Percentiles rank a stretch among this genome's conserved stretches.
phyloP scores from a whole-genome alignment of 2,113 vertebrate species.

The Malurus melanocephalus region DNA sequence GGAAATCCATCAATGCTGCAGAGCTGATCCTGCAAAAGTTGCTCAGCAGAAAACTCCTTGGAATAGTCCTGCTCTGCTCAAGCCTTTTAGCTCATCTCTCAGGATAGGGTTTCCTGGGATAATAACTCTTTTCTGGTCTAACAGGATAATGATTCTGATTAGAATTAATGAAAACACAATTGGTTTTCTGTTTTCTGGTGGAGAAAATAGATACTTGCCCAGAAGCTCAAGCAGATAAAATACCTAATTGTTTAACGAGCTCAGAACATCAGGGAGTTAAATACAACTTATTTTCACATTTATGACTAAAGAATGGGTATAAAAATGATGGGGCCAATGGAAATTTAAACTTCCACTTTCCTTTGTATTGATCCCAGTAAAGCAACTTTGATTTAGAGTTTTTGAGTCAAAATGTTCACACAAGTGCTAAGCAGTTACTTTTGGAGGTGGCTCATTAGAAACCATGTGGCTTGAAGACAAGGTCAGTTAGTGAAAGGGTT shows the following conservation, averaged over 20 bases:
- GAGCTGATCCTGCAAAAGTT: neutral
- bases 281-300: neutral
- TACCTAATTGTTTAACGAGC: neutral
- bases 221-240: neutral
- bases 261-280: neutral
- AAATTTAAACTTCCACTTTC: neutral
- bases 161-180: neutral
- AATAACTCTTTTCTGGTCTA: neutral
- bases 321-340: neutral
- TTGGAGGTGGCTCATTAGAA: neutral
- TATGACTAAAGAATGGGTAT: neutral
- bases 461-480: neutral
- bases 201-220: neutral
- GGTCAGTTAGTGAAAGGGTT: neutral
- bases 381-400: neutral
- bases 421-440: neutral
- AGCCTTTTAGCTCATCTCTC: neutral
- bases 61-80: neutral
- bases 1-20: neutral
- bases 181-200: neutral
- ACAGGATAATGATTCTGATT: neutral
- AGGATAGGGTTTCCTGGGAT: neutral
- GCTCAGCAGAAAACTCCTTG: neutral
- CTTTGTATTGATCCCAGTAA: neutral
- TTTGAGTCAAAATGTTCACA: neutral